Percentiles rank a stretch among this genome's conserved stretches.
phyloP scores from a whole-genome alignment of 2,888 invertebrate genomes.

The Sclerodermus sp. region DNA sequence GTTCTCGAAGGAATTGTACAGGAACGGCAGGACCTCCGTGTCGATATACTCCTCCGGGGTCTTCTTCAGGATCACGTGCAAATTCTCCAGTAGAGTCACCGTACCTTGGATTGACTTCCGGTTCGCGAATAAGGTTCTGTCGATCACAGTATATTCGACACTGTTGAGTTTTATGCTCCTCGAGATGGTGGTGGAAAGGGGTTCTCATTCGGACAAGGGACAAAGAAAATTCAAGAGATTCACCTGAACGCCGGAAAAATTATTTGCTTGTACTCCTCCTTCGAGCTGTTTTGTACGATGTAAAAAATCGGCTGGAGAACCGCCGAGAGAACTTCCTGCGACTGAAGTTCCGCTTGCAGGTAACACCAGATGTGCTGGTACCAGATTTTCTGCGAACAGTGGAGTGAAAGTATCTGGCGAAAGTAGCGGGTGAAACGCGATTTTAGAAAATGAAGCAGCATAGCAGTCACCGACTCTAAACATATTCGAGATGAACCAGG shows the following conservation, averaged over 20 bases:
- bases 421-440: too few relatives aligned
- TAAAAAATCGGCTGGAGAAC: constrained; percentile 82
- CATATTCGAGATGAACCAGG: too few relatives aligned
- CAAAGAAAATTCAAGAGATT: too few relatives aligned
- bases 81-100: constrained; percentile 84
- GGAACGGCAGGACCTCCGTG: constrained; percentile 80
- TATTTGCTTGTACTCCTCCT: constrained; percentile 77
- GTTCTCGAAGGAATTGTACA: constrained; percentile 86
- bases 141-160: too few relatives aligned
- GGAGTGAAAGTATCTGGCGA: background rate
- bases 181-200: too few relatives aligned
- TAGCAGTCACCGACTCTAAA: too few relatives aligned
- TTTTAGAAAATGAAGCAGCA: too few relatives aligned
- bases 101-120: constrained; percentile 84
- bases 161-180: too few relatives aligned
- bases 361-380: constrained; percentile 93
- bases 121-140: constrained; percentile 68
- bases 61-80: constrained; percentile 86
- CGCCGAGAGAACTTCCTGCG: constrained; percentile 83
- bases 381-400: constrained; percentile 88
- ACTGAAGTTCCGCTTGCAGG: constrained; percentile 80
- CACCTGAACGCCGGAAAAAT: constrained; percentile 86
- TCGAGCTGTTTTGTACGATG: constrained; percentile 77
- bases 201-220: too few relatives aligned
- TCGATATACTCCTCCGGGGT: constrained; percentile 78